Base-by-base conservation (phyloP, 2,113 vertebrate species). In the Scalopus aquaticus region DNA sequence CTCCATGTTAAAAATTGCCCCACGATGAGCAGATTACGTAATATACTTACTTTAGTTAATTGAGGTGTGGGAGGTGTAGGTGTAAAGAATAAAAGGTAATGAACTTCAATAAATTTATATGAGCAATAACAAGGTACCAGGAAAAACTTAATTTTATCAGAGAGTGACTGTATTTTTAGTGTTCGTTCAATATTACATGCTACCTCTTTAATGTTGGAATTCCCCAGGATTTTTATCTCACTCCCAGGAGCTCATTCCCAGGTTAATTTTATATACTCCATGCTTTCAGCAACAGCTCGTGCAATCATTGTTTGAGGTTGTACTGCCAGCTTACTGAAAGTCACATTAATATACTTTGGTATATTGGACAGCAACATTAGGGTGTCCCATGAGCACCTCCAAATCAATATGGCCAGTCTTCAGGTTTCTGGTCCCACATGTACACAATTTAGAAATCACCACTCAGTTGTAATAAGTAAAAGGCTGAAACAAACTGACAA, bases 1-100 rank as follows among this genome's bases (percentile, higher is more conserved):
- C 93, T 95, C 83, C n/a, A 78, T 54, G 46, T 93, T 94, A 97
- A 95, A 93, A 93, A 90, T 96, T 92, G 84, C 67, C 90, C 86
- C 56, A 94, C 58, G 64, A 96, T 90, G 93, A 97, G 80, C 67
- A 86, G 87, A 92, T 97, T 97, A 97, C 92, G 83, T 97, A 97
- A 97, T 77, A 70, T 96, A 96, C 97, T 96, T 97, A 95, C 92
- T 95, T 96, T 88, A 96, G 93, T 97, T 96, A 97, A 96, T 96
- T 95, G 60, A 42, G 81, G 74, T 97, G 97, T 97, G 82, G 97
- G 97, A 97, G 97, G 93, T 95, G 92, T 96, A 77, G 95, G 95
- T 96, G 78, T 94, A 90, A 96, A 96, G 95, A 95, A 95, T 97
- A 96, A 96, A 97, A 97, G 96, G 96, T 95, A 97, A 95, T 96